Conservation (phyloP, 1,140 invertebrate genomes). For the Heterodera carotae region DNA sequence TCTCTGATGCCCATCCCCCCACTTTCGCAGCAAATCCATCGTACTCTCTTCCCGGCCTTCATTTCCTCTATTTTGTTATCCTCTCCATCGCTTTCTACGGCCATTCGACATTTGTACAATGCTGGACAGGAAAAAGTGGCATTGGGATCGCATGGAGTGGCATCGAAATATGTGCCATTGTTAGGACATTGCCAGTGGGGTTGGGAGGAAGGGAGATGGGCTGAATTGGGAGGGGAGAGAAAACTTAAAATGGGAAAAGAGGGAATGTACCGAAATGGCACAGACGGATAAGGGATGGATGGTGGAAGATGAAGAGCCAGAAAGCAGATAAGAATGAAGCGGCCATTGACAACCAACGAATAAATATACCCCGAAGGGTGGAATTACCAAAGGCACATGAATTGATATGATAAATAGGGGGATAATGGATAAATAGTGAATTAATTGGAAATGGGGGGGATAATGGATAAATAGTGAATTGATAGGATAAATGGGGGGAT, state of each 20-base stretch:
- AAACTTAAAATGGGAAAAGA: not conserved
- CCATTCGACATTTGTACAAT: constrained; percentile 6
- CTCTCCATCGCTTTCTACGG: not conserved
- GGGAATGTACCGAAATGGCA: not conserved
- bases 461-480: not conserved
- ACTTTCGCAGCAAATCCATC: constrained; percentile 9
- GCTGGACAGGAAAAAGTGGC: not conserved
- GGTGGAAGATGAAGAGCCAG: too few species aligned
- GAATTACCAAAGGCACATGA: too few species aligned
- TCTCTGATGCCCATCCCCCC: constrained; percentile 1
- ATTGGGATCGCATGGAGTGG: not conserved
- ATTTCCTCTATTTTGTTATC: not conserved
- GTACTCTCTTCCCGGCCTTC: not conserved
- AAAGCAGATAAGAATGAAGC: too few species aligned
- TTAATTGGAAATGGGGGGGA: not conserved
- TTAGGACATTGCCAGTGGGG: not conserved
- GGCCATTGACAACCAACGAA: too few species aligned
- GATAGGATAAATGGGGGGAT: too few species aligned
- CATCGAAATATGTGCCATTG: constrained; percentile 1
- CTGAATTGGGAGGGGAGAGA: not conserved
- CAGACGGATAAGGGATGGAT: not conserved
- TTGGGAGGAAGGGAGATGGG: not conserved
- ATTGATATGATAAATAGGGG: too few species aligned
- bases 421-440: too few species aligned
- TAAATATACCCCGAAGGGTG: too few species aligned